Evolutionary conservation across 1,140 invertebrate genomes (phyloP).

Genomic region (Schlechtendalia chinensis): DNA sequence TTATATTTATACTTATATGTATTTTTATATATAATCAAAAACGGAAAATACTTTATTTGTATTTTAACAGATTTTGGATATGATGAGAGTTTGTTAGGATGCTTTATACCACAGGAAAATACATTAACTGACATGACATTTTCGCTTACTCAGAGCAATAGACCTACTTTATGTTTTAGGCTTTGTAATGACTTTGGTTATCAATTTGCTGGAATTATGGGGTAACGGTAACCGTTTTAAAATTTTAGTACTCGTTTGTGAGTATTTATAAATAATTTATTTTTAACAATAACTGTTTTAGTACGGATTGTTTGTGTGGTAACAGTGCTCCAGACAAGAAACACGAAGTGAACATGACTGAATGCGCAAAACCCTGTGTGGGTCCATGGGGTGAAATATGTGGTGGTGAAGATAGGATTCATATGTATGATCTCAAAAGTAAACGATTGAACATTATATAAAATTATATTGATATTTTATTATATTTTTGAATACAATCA

Average conservation of each 20-base stretch:
- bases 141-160: conserved; percentile 48
- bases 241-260: not conserved
- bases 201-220: conserved; percentile 24
- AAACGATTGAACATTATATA: not conserved
- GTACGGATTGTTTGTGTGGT: conserved; percentile 90
- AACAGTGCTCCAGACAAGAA: conserved; percentile 59
- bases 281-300: conserved; percentile 56
- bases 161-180: conserved; percentile 50
- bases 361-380: conserved; percentile 80
- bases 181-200: conserved; percentile 49
- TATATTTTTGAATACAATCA: not conserved
- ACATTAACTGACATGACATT: conserved; percentile 41
- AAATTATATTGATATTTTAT: not conserved
- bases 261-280: not conserved
- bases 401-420: conserved; percentile 80
- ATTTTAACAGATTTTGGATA: not conserved
- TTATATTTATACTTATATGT: too few relatives aligned
- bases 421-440: conserved; percentile 5
- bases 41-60: too few relatives aligned
- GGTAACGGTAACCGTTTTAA: not conserved
- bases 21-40: too few relatives aligned
- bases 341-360: conserved; percentile 58
- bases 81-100: conserved; percentile 39
- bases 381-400: conserved; percentile 69
- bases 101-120: conserved; percentile 49